Percentiles rank a stretch among this genome's conserved stretches.
phyloP scores from a whole-genome alignment of 2,797 vertebrate species.

The Rhadinocentrus ornatus region DNA sequence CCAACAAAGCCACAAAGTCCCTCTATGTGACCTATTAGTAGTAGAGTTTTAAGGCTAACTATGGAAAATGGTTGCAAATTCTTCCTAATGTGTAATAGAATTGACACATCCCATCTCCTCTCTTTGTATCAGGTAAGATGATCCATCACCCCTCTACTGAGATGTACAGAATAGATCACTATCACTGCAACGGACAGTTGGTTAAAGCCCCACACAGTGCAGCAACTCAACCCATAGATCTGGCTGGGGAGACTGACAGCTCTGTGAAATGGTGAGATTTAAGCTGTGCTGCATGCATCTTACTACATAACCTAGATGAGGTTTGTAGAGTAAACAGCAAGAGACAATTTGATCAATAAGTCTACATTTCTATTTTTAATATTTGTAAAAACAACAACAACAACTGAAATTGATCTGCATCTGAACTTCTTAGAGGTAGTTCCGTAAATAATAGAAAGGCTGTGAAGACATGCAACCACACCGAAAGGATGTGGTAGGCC shows the following conservation, averaged over 20 bases:
- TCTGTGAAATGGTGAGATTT: slow-evolving; percentile 22
- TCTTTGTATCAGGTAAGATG: slow-evolving; percentile 44
- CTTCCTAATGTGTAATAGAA: neutral
- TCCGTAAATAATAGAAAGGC: slow-evolving; percentile 1
- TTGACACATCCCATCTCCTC: neutral
- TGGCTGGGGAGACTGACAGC: slow-evolving; percentile 6
- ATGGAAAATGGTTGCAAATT: neutral
- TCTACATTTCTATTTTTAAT: neutral
- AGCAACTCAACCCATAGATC: slow-evolving; percentile 27
- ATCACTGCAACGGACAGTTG: slow-evolving; percentile 15
- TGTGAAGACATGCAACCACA: slow-evolving; percentile 24
- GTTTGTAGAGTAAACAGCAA: slow-evolving; percentile 5
- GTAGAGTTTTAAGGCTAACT: slow-evolving; percentile 17
- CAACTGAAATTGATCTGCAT: neutral
- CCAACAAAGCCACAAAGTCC: slow-evolving; percentile 59
- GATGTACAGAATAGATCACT: slow-evolving; percentile 7
- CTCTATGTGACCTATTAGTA: slow-evolving; percentile 15
- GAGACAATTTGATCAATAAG: neutral
- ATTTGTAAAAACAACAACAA: neutral
- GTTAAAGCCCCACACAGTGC: slow-evolving; percentile 21
- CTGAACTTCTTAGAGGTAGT: neutral
- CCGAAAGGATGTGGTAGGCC: slow-evolving; percentile 28
- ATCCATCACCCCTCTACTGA: slow-evolving; percentile 31
- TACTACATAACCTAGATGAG: slow-evolving; percentile 3
- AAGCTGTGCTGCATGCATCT: slow-evolving; percentile 19